phyloP scores from a whole-genome alignment of 2,888 invertebrate genomes.

The Machimus rusticus region DNA sequence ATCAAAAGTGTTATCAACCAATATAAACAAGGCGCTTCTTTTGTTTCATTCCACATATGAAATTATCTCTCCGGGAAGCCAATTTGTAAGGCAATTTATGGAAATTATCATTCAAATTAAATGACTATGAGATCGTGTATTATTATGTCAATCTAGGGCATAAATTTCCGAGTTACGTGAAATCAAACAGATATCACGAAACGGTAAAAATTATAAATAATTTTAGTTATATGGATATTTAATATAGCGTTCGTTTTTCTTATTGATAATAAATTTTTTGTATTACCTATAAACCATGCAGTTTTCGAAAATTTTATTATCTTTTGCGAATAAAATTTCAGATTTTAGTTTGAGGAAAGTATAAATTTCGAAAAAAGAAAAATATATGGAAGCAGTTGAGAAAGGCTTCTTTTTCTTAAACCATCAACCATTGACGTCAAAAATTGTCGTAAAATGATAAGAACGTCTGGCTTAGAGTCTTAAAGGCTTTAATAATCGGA shows the following conservation, averaged over 20 bases:
- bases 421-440: slow-evolving; percentile 2
- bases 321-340: not conserved
- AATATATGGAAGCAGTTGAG: not conserved
- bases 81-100: not conserved
- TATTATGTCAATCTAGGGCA: not conserved
- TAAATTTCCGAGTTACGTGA: not conserved
- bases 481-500: not conserved
- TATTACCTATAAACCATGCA: not conserved
- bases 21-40: not conserved
- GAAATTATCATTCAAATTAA: not conserved
- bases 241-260: not conserved
- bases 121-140: not conserved
- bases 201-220: not conserved
- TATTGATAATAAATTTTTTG: not conserved
- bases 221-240: not conserved
- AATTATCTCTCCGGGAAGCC: not conserved
- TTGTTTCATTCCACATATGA: not conserved
- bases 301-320: not conserved
- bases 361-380: not conserved
- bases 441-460: slow-evolving; percentile 4
- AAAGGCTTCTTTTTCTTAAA: not conserved
- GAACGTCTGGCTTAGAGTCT: not conserved
- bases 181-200: not conserved
- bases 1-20: not conserved
- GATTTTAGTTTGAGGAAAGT: not conserved